Evolutionary conservation across 2,888 invertebrate species (phyloP), one percentile per base, ranked within the genome.

Genomic region (Eilema griseolum): DNA sequence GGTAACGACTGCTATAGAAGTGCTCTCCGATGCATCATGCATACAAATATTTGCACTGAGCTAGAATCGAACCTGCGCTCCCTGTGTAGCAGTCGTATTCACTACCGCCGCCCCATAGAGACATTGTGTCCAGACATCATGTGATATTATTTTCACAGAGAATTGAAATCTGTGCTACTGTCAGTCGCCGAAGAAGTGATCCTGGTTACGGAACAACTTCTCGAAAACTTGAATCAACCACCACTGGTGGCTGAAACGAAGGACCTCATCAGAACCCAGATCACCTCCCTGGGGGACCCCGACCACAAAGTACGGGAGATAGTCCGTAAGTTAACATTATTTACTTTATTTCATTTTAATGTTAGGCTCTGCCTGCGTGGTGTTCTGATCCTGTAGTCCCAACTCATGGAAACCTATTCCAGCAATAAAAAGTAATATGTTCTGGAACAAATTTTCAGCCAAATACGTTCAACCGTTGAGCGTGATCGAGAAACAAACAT

Each of bases 301-400:
- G 97, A 97, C 41, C 97, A 98, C 89, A 96, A 97, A 86, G 97
- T 99, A 72, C 96, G 97, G 74, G 95, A 96, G 81, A 95, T 98
- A 77, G 97, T 98, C 82, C 96, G 98, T 98, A 90, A 97, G 97
- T 97, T 59, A 20, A 52, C n/a, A 10, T 52, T 52, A n/a, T 52
- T n/a, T 52, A 2, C 2, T 37, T 37, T 37, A 37, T 37, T 37
- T 37, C 10, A 33, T 11, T 11, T 3, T 37, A 37, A 37, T 12
- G 3, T 14, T 37, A 37, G 33, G 10, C 14, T 41, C 16, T 1
- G 16, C 41, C 41, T 20, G 26, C 16, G 14, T 41, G 41, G 14
- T 5, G 41, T 46, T 46, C 46, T 46, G 46, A 20, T 41, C 7
- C 5, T 3, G 20, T 20, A 0, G 16, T 16, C 4, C 5, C 4